Base-by-base conservation (phyloP, 2,888 invertebrate species). In the Teleiodes luculella region DNA sequence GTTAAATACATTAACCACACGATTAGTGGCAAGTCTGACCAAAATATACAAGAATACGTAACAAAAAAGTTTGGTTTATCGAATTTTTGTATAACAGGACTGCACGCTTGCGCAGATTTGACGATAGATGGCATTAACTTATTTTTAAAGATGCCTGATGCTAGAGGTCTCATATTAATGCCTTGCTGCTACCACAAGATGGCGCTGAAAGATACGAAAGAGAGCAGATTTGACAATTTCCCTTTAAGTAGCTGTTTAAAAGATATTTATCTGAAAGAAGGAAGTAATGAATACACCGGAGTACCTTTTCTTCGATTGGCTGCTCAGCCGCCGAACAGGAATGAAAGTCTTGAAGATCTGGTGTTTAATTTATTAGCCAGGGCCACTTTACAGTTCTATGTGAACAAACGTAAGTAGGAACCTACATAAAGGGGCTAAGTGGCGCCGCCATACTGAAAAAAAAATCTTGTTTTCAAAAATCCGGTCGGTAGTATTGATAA, bases 111-210 rank as follows among this genome's bases (percentile, higher is more conserved):
- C 68, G 95, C 94, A 0, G 95, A 95, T 83, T 86, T 96, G 54
- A 93, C 94, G 37, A 86, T 94, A 18, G 90, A 91, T 53, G 92
- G 94, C 7, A 90, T 95, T 48, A 89, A 92, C 64, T 79, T 95
- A 61, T 95, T 94, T 78, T 68, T 91, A 37, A 80, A 90, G 65
- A 90, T 93, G 74, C 68, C 84, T 6, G 75, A 80, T 33, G 92
- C 92, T 0, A 88, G 83, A 57, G 78, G 91, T 13, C 72, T 95
- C 18, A 87, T 93, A 43, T 83, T 95, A 11, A 92, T 95, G 91
- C 94, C 95, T 3, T 96, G 96, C 68, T 96, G 96, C 70, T 96
- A 96, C 67, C 95, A 96, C 73, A 93, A 94, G 78, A 88, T 95
- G 74, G 33, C 48, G 16, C 47, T 33, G 41, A 37, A 60, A 14